These are phyloP conservation scores for Propithecus perrieri DNA, from an alignment of 2,797 vertebrate species.

Conservation along the genomic window DNA sequence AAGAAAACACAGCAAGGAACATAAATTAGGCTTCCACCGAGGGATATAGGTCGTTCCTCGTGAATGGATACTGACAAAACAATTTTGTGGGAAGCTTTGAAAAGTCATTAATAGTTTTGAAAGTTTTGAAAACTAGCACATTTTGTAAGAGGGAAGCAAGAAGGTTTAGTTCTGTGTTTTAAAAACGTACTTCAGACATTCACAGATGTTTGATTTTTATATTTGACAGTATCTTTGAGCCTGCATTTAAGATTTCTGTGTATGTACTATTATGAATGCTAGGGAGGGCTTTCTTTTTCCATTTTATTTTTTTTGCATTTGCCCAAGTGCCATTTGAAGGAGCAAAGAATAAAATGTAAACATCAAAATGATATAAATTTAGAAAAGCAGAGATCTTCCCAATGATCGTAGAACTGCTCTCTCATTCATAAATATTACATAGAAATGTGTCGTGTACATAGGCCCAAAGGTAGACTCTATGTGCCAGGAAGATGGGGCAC, in stretches of 20 bases:
- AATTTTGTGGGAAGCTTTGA: slow-evolving; percentile 64
- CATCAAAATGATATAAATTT: not conserved
- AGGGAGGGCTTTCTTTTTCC: not conserved
- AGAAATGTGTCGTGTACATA: not conserved
- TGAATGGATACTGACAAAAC: slow-evolving; percentile 70
- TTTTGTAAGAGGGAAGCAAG: slow-evolving; percentile 23
- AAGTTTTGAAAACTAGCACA: slow-evolving; percentile 36
- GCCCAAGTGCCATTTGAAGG: not conserved
- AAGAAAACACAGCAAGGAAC: slow-evolving; percentile 59
- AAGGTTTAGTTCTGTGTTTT: not conserved
- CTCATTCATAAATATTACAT: not conserved
- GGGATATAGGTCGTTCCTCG: slow-evolving; percentile 52
- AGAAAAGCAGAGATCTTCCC: not conserved
- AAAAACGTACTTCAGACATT: not conserved
- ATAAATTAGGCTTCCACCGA: slow-evolving; percentile 66
- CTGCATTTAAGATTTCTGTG: not conserved
- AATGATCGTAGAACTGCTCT: not conserved
- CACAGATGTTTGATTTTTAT: not conserved
- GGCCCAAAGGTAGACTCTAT: not conserved
- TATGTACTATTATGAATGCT: not conserved
- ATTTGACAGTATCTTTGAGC: not conserved
- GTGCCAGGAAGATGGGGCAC: not conserved
- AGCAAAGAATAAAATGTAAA: not conserved
- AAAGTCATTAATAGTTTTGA: slow-evolving; percentile 61
- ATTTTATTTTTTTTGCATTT: not conserved